phyloP scores from a whole-genome alignment of 1,140 invertebrate genomes.

The Tetramorium simillimum region DNA sequence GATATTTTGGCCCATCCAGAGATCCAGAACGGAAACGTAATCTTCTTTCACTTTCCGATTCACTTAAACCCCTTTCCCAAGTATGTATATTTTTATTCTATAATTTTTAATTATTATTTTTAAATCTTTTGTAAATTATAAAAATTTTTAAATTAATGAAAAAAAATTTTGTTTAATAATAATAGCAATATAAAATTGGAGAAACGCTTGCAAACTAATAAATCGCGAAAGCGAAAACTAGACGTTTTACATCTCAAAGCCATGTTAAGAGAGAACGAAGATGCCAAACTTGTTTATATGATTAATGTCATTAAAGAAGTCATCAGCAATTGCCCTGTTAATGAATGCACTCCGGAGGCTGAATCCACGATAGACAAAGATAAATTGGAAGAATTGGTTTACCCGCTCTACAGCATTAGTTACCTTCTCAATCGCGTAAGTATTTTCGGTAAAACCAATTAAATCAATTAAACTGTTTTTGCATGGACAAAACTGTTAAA shows the following conservation, averaged over 20 bases:
- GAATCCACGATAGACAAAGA: slow-evolving; percentile 80
- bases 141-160: background rate
- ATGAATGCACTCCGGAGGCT: slow-evolving; percentile 72
- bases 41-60: slow-evolving; percentile 88
- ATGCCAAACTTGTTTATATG: slow-evolving; percentile 80
- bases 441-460: background rate
- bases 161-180: slow-evolving; percentile 11
- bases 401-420: slow-evolving; percentile 84
- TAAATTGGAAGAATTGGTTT: slow-evolving; percentile 82
- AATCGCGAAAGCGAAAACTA: slow-evolving; percentile 61
- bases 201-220: slow-evolving; percentile 72
- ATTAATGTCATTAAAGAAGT: slow-evolving; percentile 84
- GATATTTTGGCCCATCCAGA: slow-evolving; percentile 89
- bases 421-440: slow-evolving; percentile 85
- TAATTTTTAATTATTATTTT: background rate
- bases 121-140: background rate
- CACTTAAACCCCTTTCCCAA: slow-evolving; percentile 88
- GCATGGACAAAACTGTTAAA: background rate
- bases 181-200: slow-evolving; percentile 79
- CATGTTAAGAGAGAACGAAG: slow-evolving; percentile 37
- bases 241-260: slow-evolving; percentile 74
- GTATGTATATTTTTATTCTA: slow-evolving; percentile 81
- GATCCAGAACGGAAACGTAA: slow-evolving; percentile 88
- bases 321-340: slow-evolving; percentile 80
- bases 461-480: slow-evolving; percentile 5